phyloP scores from a whole-genome alignment of 2,113 vertebrate species.

The Copsychus sechellarum region DNA sequence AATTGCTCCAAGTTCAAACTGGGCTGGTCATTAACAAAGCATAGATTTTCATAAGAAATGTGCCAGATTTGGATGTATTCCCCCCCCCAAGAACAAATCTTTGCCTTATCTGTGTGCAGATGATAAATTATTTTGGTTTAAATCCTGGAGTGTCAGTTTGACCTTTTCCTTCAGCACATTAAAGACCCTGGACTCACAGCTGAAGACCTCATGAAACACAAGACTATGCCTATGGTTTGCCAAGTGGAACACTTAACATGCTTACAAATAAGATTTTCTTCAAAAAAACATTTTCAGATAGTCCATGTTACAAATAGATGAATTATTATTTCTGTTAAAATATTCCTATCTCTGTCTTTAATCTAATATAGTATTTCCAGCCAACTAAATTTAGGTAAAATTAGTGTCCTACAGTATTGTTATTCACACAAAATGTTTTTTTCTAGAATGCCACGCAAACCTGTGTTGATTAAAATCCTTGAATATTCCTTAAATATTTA shows the following conservation, averaged over 20 bases:
- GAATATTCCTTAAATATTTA: background rate
- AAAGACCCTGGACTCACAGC: background rate
- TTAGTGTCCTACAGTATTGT: background rate
- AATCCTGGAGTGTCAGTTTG: background rate
- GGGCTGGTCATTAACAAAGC: background rate
- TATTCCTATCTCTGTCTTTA: background rate
- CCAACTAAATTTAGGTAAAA: background rate
- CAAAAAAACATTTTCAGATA: background rate
- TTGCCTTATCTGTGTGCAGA: background rate
- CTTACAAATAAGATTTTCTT: background rate
- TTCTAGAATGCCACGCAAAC: background rate
- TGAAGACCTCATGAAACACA: background rate
- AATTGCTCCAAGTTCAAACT: background rate
- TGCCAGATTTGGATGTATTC: background rate
- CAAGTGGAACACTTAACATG: background rate
- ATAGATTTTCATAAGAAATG: background rate
- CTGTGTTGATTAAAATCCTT: background rate
- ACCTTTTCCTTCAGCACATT: slow-evolving; percentile 1
- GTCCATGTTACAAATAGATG: background rate
- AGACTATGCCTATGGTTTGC: background rate
- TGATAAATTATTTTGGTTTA: slow-evolving; percentile 9
- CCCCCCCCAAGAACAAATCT: background rate
- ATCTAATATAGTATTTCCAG: background rate
- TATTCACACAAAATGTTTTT: background rate
- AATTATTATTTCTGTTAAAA: background rate